phyloP scores from a whole-genome alignment of 2,797 vertebrate genomes.

The Pseudochaenichthys georgianus region DNA sequence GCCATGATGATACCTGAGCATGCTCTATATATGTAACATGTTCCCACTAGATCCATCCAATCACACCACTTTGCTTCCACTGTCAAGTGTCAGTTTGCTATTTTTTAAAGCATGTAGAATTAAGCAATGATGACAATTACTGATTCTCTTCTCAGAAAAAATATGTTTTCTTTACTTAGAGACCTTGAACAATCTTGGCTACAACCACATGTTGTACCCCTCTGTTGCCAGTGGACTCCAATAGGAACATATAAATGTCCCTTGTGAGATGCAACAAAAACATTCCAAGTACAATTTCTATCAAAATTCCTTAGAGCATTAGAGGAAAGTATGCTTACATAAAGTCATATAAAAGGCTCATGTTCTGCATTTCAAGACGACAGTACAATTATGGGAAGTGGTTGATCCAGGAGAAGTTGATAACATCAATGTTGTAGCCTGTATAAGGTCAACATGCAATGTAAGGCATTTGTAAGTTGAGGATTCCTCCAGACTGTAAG shows the following conservation, averaged over 20 bases:
- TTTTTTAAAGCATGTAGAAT: no score
- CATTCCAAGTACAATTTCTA: not conserved
- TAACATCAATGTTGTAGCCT: conserved; percentile 28
- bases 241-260: not conserved
- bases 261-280: not conserved
- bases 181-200: not conserved
- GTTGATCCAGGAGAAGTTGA: conserved; percentile 34
- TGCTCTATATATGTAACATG: no score
- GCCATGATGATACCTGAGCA: no score
- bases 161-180: not conserved
- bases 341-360: not conserved
- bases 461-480: conserved; percentile 15
- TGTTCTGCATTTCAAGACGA: not conserved
- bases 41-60: not conserved
- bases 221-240: conserved; percentile 6
- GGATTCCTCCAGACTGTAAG: conserved; percentile 8
- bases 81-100: not conserved
- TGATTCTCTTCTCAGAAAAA: no score
- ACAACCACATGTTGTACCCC: not conserved
- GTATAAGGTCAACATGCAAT: conserved; percentile 20
- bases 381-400: conserved; percentile 6
- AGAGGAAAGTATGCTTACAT: not conserved
- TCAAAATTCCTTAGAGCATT: not conserved
- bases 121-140: no score
- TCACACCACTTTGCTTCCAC: not conserved